These are phyloP conservation scores for Calliphora vicina DNA, from an alignment of 1,140 invertebrate species.

Conservation along the genomic window DNA sequence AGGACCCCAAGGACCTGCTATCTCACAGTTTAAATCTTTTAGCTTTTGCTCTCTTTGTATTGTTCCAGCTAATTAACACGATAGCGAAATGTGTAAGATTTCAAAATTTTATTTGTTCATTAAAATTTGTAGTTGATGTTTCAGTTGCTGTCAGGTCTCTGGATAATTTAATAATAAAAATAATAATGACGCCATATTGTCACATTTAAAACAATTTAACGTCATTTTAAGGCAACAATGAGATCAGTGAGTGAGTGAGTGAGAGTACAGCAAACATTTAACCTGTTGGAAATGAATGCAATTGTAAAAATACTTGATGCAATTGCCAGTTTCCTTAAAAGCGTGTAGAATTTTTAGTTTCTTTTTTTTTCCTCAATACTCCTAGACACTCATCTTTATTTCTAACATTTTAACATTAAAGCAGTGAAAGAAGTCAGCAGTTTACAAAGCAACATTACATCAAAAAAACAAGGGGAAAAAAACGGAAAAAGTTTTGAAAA, in stretches of 20 bases:
- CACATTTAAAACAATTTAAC: constrained; percentile 32
- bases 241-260: no score
- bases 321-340: not conserved
- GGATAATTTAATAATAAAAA: constrained; percentile 24
- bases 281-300: no score
- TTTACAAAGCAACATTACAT: not conserved
- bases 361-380: not conserved
- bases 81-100: not conserved
- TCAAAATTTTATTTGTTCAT: not conserved
- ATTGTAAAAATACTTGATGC: no score
- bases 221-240: constrained; percentile 21
- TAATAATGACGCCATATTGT: constrained; percentile 31
- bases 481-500: not conserved
- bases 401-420: not conserved
- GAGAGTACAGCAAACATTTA: not conserved
- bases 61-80: not conserved
- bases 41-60: not conserved
- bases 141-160: not conserved
- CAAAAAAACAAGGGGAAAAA: not conserved
- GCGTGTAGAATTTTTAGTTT: not conserved
- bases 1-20: no score
- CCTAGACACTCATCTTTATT: not conserved
- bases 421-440: not conserved
- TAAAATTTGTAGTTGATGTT: not conserved
- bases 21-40: no score